A percentile compares a stretch with the other conserved stretches of the same genome.
Conservation (phyloP, 2,888 invertebrate species). For the Lasioglossum villosulum region DNA sequence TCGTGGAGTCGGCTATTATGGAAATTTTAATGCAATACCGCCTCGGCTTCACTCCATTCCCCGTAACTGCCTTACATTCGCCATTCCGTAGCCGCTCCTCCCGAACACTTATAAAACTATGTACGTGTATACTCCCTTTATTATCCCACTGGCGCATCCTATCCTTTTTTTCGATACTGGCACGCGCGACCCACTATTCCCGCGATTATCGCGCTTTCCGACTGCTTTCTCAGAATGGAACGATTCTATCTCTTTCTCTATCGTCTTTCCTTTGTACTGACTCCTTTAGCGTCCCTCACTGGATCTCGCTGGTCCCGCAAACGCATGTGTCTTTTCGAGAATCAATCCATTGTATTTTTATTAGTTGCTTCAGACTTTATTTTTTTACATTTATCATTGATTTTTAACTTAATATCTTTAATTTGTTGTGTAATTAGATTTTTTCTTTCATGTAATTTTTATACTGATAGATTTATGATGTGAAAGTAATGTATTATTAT, state of each 20-base stretch:
- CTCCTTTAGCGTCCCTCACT: background rate
- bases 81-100: slow-evolving; percentile 69
- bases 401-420: too few relatives aligned
- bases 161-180: background rate
- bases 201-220: background rate
- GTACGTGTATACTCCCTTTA: slow-evolving; percentile 23
- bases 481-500: too few relatives aligned
- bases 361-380: too few relatives aligned
- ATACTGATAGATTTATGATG: too few relatives aligned
- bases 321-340: too few relatives aligned
- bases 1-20: slow-evolving; percentile 77
- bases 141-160: slow-evolving; percentile 4
- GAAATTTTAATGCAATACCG: slow-evolving; percentile 79
- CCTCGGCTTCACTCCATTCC: slow-evolving; percentile 68
- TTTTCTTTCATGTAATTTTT: too few relatives aligned
- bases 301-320: too few relatives aligned
- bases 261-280: background rate
- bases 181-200: background rate
- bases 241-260: background rate
- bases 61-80: slow-evolving; percentile 73
- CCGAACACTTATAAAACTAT: slow-evolving; percentile 77
- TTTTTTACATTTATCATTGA: too few relatives aligned
- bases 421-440: too few relatives aligned
- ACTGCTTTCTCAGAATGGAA: background rate
- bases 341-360: too few relatives aligned